Evolutionary conservation across 2,888 invertebrate species (phyloP), one percentile per base, ranked within the genome.

Genomic region (Syrista parreyssii): DNA sequence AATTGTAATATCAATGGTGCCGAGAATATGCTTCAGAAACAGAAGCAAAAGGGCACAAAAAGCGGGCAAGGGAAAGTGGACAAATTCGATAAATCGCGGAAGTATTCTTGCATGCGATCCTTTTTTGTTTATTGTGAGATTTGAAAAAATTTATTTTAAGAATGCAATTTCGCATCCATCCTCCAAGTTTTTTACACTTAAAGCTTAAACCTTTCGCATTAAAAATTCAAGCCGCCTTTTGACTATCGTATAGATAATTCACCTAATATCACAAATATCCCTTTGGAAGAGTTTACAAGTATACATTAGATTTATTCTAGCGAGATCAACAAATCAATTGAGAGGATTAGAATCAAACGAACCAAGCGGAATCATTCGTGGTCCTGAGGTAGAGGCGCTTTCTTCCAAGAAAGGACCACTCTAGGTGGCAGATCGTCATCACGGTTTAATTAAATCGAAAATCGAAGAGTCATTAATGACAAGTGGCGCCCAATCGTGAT

Each of bases 401-500:
- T 75, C 78, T 78, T 78, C 78, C 78, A 32, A 78, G 78, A 78
- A 78, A 78, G 35, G 68, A 78, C 79, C 81, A 80, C 79, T 81
- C 80, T 82, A 84, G 82, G 88, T 87, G 87, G 87, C 86, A 88
- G 89, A 88, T 88, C 86, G 89, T 90, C 89, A 89, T 91, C 89
- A 89, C 84, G 83, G 82, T 89, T 88, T 89, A 91, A 91, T 90
- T 90, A 89, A 91, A 91, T 89, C 89, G 90, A 89, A 89, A 88
- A 90, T 85, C 86, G 85, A 86, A 86, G 82, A 90, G 90, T 91
- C 90, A 90, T 91, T 91, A 91, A 91, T 89, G 91, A 90, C 91
- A 91, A 91, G 91, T 91, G 91, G 91, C 90, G 91, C 91, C 90
- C 90, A 89, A 89, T 91, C 88, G 88, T 84, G 87, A 91, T 90